Base-by-base conservation (phyloP, 1,140 invertebrate species). In the Argopecten irradians region DNA sequence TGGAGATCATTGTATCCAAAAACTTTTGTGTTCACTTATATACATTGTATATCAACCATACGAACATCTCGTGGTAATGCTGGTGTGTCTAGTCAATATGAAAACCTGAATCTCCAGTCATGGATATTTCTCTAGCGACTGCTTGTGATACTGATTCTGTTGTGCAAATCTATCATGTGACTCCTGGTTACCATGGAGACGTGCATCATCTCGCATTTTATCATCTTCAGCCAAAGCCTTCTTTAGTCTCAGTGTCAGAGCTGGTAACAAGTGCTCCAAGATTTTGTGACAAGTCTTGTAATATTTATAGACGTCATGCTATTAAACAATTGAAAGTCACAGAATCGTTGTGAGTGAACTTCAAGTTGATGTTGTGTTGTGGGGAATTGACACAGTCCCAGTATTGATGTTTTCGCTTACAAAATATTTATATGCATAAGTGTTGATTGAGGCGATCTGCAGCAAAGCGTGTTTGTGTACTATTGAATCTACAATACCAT, bases 341-440 rank as follows among this genome's bases (percentile, higher is more conserved):
- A 71, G 55, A 71, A 5, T 71, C 22, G 1, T 55, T 71, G n/a
- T n/a, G n/a, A 28, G 55, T 71, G 55, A 71, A 71, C 55, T 71
- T 71, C 55, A 71, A 71, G 28, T 71, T 5, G 16, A n/a, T 71
- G 55, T 71, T 71, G 55, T 71, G 22, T 71, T 71, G 55, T 71
- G 55, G 55, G n/a, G 11, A 71, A 11, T 71, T 71, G 55, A 71
- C 8, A 46, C n/a, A 71, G 55, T 71, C 55, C 55, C 55, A 28
- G 55, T n/a, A 71, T 71, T 71, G 55, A 71, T 71, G 55, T 71
- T 28, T 71, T 71, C 16, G 55, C 55, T 71, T 71, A 71, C 55
- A 71, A 28, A 71, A 71, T 71, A 71, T 71, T 71, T 71, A n/a
- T n/a, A 71, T 71, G 55, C 55, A 71, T 71, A 71, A 71, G 28